Base-by-base conservation (phyloP, 2,888 invertebrate genomes). In the Epinotia nisella region DNA sequence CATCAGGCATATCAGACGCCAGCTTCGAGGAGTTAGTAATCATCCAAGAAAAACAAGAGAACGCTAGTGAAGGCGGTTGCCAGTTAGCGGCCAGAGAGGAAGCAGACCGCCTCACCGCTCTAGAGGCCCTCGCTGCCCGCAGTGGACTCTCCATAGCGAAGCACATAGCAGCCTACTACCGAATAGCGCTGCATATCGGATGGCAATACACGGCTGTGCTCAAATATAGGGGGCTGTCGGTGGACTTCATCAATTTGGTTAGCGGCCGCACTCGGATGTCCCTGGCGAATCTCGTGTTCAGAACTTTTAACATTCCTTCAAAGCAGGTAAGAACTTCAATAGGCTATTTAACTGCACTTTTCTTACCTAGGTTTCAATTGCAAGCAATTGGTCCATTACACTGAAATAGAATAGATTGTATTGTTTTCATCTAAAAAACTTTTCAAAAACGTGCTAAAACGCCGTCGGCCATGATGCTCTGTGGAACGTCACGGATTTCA, bases 11-110 rank as follows among this genome's bases (percentile, higher is more conserved):
- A 70, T 93, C 93, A 0, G 93, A 93, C 77, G 85, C 87, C 0
- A 93, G 93, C 80, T 94, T 93, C 77, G 94, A 94, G 67, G 94
- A 94, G 81, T 75, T 94, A 56, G 93, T 94, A 4, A 86, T 92
- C 68, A 92, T 94, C 45, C 88, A 89, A 70, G 93, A 93, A 79
- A 90, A 91, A 73, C 90, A 89, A 58, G 93, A 91, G 59, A 86
- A 85, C 53, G 77, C 81, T 2, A 79, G 86, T 1, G 88, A 87
- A 58, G 84, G 87, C 64, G 76, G 79, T 0, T 81, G 87, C 1
- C 92, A 92, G 21, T 76, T 93, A 49, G 93, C 92, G 0, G 93
- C 85, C 9, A 83, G 92, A 1, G 91, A 91, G 76, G 94, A 94
- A 66, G 93, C 93, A 0, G 94, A 94, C 75, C 80, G 91, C 0